Percentiles rank a stretch among this genome's conserved stretches.
These are phyloP conservation scores for Scomber colias DNA, from an alignment of 2,113 vertebrate species.

Conservation along the genomic window DNA sequence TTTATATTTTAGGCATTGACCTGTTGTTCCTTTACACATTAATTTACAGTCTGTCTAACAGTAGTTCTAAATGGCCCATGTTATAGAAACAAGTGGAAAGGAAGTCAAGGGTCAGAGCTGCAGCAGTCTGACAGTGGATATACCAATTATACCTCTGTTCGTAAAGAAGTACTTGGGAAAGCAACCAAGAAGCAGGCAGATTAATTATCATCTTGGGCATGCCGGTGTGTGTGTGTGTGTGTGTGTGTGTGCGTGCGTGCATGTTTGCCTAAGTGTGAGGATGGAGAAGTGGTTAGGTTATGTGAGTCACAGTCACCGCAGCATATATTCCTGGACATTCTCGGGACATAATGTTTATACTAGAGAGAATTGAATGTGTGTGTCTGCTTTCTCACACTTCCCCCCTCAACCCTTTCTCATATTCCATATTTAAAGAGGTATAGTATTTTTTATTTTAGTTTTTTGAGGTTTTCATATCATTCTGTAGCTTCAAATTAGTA, in stretches of 20 bases:
- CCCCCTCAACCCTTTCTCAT: conserved; percentile 16
- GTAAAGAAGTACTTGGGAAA: conserved; percentile 64
- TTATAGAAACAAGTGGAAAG: conserved; percentile 42
- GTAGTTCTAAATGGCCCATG: conserved; percentile 21
- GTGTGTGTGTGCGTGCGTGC: not conserved
- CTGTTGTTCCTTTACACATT: conserved; percentile 23
- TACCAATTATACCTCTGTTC: conserved; percentile 69
- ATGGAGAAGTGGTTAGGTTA: conserved; percentile 64
- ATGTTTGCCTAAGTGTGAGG: conserved; percentile 51
- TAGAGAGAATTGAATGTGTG: conserved; percentile 40
- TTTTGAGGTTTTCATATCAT: too few species aligned
- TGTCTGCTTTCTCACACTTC: conserved; percentile 53
- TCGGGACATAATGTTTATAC: conserved; percentile 69
- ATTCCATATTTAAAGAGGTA: conserved; percentile 51
- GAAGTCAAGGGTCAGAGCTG: conserved; percentile 48
- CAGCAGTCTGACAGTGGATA: conserved; percentile 48
- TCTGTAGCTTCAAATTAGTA: too few species aligned
- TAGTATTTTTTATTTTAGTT: too few species aligned
- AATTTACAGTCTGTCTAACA: conserved; percentile 17
- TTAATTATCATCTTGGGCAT: conserved; percentile 68
- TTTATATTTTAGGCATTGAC: conserved; percentile 20
- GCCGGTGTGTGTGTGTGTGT: conserved; percentile 30
- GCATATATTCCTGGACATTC: conserved; percentile 74
- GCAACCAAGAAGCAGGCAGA: conserved; percentile 65
- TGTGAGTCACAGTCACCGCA: conserved; percentile 71